Conservation (phyloP, 2,113 vertebrate genomes). For the Fulmarus glacialis region DNA sequence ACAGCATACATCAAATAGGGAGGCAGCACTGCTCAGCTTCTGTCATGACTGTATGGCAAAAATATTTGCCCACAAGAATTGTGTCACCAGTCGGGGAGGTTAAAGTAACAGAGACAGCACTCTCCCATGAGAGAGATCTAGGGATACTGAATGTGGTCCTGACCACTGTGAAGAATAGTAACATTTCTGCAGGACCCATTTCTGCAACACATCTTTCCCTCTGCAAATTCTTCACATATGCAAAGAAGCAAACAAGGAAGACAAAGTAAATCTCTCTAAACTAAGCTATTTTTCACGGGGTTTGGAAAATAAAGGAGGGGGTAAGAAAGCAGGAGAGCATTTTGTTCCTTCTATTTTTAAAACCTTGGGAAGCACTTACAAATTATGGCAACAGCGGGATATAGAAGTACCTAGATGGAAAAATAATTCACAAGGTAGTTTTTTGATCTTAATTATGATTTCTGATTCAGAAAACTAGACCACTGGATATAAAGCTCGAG, state of each 20-base stretch:
- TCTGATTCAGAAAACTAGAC: background rate
- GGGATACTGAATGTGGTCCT: background rate
- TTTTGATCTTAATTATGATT: background rate
- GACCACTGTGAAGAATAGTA: background rate
- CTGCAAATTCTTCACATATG: background rate
- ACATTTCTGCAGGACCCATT: background rate
- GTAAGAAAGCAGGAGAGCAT: background rate
- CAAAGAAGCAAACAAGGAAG: slow-evolving; percentile 13
- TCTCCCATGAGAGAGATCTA: background rate
- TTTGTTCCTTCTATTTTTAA: slow-evolving; percentile 65
- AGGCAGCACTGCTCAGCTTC: background rate
- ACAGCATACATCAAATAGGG: background rate
- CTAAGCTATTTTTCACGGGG: slow-evolving; percentile 30
- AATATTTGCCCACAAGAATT: slow-evolving; percentile 8
- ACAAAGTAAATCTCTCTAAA: slow-evolving; percentile 2
- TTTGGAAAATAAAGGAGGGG: slow-evolving; percentile 42
- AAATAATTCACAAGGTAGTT: background rate
- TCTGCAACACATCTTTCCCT: background rate
- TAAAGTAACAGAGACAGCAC: background rate
- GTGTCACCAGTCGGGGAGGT: background rate
- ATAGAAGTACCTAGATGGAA: slow-evolving; percentile 1
- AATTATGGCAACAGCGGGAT: background rate
- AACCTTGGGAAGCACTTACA: slow-evolving; percentile 35
- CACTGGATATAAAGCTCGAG: background rate
- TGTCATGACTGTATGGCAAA: background rate